phyloP scores from a whole-genome alignment of 1,140 invertebrate genomes.

The Solenopsis invicta region DNA sequence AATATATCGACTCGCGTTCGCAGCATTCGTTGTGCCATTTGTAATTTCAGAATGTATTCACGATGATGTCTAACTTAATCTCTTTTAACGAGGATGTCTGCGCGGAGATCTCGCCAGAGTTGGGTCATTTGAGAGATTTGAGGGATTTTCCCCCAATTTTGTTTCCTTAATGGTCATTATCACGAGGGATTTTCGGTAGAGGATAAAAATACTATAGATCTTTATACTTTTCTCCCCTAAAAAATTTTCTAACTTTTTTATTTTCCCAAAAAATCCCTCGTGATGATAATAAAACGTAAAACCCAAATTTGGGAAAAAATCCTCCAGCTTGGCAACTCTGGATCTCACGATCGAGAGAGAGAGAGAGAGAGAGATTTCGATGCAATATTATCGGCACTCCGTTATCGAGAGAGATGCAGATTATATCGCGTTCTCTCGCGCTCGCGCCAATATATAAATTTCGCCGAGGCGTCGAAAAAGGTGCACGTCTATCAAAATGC shows the following conservation, averaged over 20 bases:
- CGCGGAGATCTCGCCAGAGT: no score
- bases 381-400: slow-evolving; percentile 25
- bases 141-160: no score
- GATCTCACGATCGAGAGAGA: background rate
- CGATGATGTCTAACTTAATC: slow-evolving; percentile 8
- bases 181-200: no score
- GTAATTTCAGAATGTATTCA: slow-evolving; percentile 30
- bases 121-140: no score
- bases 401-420: slow-evolving; percentile 31
- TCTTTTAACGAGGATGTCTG: background rate
- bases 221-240: no score
- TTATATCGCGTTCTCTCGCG: slow-evolving; percentile 35
- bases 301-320: no score
- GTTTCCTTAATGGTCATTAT: no score
- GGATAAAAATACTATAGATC: no score
- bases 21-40: slow-evolving; percentile 4
- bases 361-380: background rate
- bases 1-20: background rate
- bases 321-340: no score
- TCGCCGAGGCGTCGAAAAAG: slow-evolving; percentile 14
- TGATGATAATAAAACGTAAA: no score
- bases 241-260: no score
- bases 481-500: slow-evolving; percentile 56
- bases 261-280: no score
- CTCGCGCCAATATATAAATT: slow-evolving; percentile 32